A percentile compares a stretch with the other conserved stretches of the same genome.
These are phyloP conservation scores for Neodiprion pinetum DNA, from an alignment of 1,140 invertebrate species.

Conservation along the genomic window DNA sequence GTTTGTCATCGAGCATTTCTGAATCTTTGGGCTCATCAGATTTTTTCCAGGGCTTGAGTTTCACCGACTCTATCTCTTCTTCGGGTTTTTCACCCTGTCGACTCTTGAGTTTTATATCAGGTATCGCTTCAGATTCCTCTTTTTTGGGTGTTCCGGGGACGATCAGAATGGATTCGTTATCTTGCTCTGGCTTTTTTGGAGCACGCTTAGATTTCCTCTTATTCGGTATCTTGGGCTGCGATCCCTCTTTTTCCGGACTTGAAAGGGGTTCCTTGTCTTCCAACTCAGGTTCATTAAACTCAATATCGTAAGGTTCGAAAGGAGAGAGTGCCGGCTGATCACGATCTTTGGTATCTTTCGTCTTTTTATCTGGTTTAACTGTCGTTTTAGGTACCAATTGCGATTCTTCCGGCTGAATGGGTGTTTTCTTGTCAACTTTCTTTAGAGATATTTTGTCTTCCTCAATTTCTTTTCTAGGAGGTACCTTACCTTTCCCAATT, in stretches of 20 bases:
- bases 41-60: slow-evolving; percentile 35
- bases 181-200: slow-evolving; percentile 25
- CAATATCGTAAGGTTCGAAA: slow-evolving; percentile 33
- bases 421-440: slow-evolving; percentile 29
- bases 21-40: slow-evolving; percentile 34
- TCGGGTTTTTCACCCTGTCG: slow-evolving; percentile 25
- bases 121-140: slow-evolving; percentile 29
- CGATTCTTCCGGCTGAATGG: slow-evolving; percentile 3
- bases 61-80: slow-evolving; percentile 34
- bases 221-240: slow-evolving; percentile 17
- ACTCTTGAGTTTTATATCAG: slow-evolving; percentile 26
- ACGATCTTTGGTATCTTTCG: slow-evolving; percentile 20
- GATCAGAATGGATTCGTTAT: slow-evolving; percentile 27
- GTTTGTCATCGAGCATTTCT: slow-evolving; percentile 34
- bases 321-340: slow-evolving; percentile 29
- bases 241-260: slow-evolving; percentile 27
- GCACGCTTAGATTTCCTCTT: slow-evolving; percentile 28
- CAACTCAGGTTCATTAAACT: slow-evolving; percentile 28
- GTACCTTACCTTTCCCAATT: slow-evolving; percentile 37
- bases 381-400: background rate
- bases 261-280: slow-evolving; percentile 23
- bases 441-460: slow-evolving; percentile 26
- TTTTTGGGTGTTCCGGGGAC: slow-evolving; percentile 29
- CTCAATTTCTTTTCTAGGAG: slow-evolving; percentile 32
- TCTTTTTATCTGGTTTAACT: slow-evolving; percentile 11